phyloP scores from a whole-genome alignment of 2,797 vertebrate genomes.

The Rachycentron canadum region DNA sequence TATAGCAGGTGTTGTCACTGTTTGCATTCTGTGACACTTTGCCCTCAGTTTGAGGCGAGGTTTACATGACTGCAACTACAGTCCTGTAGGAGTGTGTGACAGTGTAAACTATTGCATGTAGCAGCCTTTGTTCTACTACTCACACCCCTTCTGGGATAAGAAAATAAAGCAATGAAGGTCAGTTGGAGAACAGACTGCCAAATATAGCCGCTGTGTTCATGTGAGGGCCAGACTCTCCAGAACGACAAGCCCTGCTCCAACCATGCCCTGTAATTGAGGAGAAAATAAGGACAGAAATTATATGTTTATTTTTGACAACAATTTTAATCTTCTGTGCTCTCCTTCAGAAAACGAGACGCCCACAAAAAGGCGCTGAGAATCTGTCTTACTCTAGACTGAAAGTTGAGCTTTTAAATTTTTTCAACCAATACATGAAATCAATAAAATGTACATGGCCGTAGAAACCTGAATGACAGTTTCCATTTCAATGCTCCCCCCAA shows the following conservation, averaged over 20 bases:
- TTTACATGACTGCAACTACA: slow-evolving; percentile 30
- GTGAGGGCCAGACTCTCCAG: slow-evolving; percentile 88
- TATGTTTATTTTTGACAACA: slow-evolving; percentile 93
- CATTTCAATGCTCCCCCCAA: background rate
- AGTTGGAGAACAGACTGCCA: slow-evolving; percentile 88
- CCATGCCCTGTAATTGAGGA: slow-evolving; percentile 91
- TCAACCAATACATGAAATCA: slow-evolving; percentile 62
- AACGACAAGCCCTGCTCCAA: slow-evolving; percentile 87
- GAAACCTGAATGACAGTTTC: background rate
- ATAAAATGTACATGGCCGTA: slow-evolving; percentile 23
- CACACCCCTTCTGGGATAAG: slow-evolving; percentile 75
- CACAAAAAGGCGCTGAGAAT: slow-evolving; percentile 85
- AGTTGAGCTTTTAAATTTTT: slow-evolving; percentile 69
- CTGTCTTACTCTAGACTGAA: slow-evolving; percentile 70
- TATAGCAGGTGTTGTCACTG: slow-evolving; percentile 4
- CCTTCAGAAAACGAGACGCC: slow-evolving; percentile 87
- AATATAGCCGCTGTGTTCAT: slow-evolving; percentile 89
- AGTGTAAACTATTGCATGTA: slow-evolving; percentile 61
- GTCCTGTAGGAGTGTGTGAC: slow-evolving; percentile 49
- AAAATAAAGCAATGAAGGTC: slow-evolving; percentile 86
- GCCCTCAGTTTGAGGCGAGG: slow-evolving; percentile 21
- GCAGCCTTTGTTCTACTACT: slow-evolving; percentile 74
- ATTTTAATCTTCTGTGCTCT: slow-evolving; percentile 91
- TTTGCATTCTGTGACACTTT: background rate
- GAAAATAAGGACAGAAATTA: slow-evolving; percentile 92